These are phyloP conservation scores for Cyprinodon tularosa DNA, from an alignment of 2,113 vertebrate genomes.

Conservation along the genomic window DNA sequence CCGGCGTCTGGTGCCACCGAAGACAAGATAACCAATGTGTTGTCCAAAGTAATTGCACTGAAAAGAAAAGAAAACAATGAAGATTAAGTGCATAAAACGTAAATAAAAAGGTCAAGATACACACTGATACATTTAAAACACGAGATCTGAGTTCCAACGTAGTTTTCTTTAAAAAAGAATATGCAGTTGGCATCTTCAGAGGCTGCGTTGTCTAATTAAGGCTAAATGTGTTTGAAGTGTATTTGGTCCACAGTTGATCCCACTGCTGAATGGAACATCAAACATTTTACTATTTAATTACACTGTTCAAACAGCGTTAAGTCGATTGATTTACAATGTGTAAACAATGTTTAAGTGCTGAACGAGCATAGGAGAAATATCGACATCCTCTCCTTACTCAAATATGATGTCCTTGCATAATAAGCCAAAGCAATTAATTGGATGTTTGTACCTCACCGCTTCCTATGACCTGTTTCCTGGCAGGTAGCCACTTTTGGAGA, in stretches of 20 bases:
- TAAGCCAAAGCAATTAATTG: constrained; percentile 56
- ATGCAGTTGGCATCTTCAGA: neutral
- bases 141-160: neutral
- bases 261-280: constrained; percentile 42
- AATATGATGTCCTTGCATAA: constrained; percentile 53
- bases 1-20: constrained; percentile 94
- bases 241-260: constrained; percentile 46
- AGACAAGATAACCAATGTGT: constrained; percentile 96
- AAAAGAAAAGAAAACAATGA: neutral
- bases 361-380: constrained; percentile 60
- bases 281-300: constrained; percentile 72
- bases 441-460: constrained; percentile 40
- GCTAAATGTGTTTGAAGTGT: constrained; percentile 31
- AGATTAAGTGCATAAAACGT: neutral
- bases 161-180: neutral
- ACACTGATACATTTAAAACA: neutral
- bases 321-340: constrained; percentile 66
- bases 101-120: neutral
- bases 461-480: constrained; percentile 40
- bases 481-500: constrained; percentile 27
- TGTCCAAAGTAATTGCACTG: constrained; percentile 96
- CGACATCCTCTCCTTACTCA: constrained; percentile 53
- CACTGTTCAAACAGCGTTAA: constrained; percentile 66
- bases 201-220: constrained; percentile 10
- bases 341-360: constrained; percentile 67